Percentiles rank a stretch among this genome's conserved stretches.
These are phyloP conservation scores for Alcedo atthis DNA, from an alignment of 2,797 vertebrate species.

Conservation along the genomic window DNA sequence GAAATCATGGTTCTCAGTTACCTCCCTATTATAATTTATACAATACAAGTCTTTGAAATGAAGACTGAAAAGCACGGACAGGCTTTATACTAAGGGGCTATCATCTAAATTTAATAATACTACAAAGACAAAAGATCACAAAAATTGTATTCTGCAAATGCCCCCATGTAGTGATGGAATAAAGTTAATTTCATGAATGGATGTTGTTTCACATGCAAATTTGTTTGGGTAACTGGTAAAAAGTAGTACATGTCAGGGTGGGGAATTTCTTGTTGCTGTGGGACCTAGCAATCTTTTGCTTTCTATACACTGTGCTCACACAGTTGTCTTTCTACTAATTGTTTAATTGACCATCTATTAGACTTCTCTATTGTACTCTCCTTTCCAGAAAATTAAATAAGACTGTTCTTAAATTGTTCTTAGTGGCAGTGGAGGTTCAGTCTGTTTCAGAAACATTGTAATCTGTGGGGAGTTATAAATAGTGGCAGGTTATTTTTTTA, in stretches of 20 bases:
- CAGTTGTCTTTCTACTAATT: neutral
- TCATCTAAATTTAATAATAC: constrained; percentile 21
- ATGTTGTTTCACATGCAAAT: neutral
- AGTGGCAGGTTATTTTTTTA: constrained; percentile 18
- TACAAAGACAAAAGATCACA: constrained; percentile 37
- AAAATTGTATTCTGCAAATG: neutral
- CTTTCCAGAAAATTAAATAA: constrained; percentile 38
- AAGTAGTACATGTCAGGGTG: neutral
- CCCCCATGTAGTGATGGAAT: neutral
- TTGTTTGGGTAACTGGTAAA: neutral
- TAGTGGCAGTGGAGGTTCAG: neutral
- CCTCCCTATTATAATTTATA: constrained; percentile 49
- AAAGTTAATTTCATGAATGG: constrained; percentile 1
- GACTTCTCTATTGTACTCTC: neutral
- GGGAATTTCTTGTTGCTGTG: neutral
- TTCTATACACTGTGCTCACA: neutral
- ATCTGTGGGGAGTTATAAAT: constrained; percentile 15
- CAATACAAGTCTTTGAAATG: constrained; percentile 18
- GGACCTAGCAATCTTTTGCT: neutral
- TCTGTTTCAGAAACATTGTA: constrained; percentile 6
- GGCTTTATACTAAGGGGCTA: neutral
- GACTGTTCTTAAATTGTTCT: neutral
- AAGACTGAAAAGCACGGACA: neutral
- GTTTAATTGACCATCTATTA: neutral
- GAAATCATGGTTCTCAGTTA: constrained; percentile 11